Conservation (phyloP, 2,888 invertebrate genomes). For the Leucophora obtusa region DNA sequence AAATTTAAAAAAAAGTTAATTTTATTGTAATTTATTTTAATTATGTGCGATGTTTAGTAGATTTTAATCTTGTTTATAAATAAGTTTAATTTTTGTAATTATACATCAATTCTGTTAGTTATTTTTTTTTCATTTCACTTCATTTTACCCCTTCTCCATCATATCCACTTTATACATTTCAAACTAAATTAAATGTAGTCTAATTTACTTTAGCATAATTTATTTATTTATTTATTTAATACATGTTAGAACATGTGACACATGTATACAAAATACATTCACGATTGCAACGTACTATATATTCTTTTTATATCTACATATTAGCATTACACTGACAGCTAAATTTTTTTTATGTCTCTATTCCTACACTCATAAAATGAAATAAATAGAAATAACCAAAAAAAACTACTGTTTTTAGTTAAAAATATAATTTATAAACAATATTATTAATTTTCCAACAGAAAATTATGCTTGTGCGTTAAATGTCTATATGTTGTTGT, state of each 20-base stretch:
- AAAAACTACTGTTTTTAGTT: no score
- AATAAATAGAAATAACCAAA: no score
- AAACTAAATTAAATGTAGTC: slow-evolving; percentile 27
- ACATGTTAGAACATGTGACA: slow-evolving; percentile 8
- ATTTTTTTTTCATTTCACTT: background rate
- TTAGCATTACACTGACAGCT: background rate
- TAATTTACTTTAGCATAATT: slow-evolving; percentile 62
- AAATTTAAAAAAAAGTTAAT: no score
- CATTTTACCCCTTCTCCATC: background rate
- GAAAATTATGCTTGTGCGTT: no score
- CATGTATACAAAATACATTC: background rate
- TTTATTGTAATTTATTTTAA: slow-evolving; percentile 42
- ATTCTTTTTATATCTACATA: background rate
- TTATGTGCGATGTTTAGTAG: slow-evolving; percentile 40
- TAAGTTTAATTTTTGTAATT: slow-evolving; percentile 4
- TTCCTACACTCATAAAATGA: no score
- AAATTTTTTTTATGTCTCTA: background rate
- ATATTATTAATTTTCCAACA: no score
- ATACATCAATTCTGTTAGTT: background rate
- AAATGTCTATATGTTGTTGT: no score
- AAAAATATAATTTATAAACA: no score
- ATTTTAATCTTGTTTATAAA: slow-evolving; percentile 46
- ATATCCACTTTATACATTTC: background rate
- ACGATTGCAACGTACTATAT: background rate
- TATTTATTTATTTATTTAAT: no score